These are phyloP conservation scores for Diplazon laetatorius DNA, from an alignment of 2,888 invertebrate species.

Conservation along the genomic window DNA sequence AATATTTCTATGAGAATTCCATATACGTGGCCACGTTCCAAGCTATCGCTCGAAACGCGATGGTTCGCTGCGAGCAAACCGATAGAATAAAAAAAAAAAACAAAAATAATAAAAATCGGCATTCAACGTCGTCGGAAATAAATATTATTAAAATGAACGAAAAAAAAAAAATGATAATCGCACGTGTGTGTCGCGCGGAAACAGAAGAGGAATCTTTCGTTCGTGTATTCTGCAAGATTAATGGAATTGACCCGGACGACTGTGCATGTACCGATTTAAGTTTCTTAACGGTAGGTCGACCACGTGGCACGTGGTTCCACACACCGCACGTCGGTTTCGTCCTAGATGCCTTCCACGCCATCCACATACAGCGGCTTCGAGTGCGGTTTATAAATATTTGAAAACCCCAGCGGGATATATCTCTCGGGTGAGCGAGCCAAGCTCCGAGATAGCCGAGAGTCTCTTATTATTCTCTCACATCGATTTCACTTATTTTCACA, in stretches of 20 bases:
- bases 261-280: conserved; percentile 1
- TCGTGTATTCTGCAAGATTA: conserved; percentile 5
- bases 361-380: neutral
- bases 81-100: conserved; percentile 6
- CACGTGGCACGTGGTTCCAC: neutral
- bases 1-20: conserved; percentile 34
- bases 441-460: no score
- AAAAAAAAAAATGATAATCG: conserved; percentile 25
- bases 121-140: conserved; percentile 4
- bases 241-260: neutral
- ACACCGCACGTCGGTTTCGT: neutral
- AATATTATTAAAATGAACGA: conserved; percentile 30
- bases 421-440: neutral
- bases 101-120: neutral
- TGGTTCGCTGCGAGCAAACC: conserved; percentile 10
- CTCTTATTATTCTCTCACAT: conserved; percentile 37
- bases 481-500: conserved; percentile 43
- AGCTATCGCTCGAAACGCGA: conserved; percentile 23
- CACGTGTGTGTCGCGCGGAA: neutral
- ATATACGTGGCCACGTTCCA: conserved; percentile 22
- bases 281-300: conserved; percentile 17
- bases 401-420: conserved; percentile 2
- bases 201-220: neutral
- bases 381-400: conserved; percentile 35
- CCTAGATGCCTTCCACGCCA: neutral